Base-by-base conservation (phyloP, 2,113 vertebrate genomes). In the Leptosomus discolor region DNA sequence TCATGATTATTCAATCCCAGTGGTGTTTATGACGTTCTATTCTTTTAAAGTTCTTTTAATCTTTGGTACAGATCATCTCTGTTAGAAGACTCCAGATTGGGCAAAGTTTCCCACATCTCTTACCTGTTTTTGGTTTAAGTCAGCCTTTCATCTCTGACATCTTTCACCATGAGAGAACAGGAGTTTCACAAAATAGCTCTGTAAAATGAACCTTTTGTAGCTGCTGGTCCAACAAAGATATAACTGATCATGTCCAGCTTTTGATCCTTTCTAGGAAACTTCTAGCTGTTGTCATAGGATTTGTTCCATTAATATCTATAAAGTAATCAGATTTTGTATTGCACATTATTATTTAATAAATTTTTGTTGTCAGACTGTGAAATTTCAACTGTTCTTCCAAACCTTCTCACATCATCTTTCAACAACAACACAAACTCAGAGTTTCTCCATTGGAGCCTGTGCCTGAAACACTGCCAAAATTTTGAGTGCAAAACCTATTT, bases 1-100 rank as follows among this genome's bases (percentile, higher is more conserved):
- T n/a, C 0, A 0, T 29, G 11, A 51, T 68, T 60, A 64, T 56
- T 83, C 0, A 3, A 3, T 91, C 86, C 21, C 12, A 39, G 10
- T 5, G 3, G 3, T 8, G 3, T 85, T 88, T 85, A 36, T 76
- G 26, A 75, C 22, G 9, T 61, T 74, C 65, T 8, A 67, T 45
- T 54, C 4, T 41, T 70, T 45, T 65, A 29, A 78, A 90, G 10
- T 30, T 63, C 11, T 77, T 87, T 90, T 54, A 48, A 29, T 37
- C 18, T 67, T 78, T 82, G 5, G 4, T 71, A 41, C 12, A 43
- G 43, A 67, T 57, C 15, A 41, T 7, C 18, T 78, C 51, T 60
- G 4, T 76, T 60, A 64, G 21, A 82, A 92, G 12, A 10, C 27
- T 79, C 29, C n/a, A 51, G 7, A 37, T 3, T 37, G 7, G 27